Conservation (phyloP, 1,140 invertebrate genomes). For the Scaptomyza pallida region DNA sequence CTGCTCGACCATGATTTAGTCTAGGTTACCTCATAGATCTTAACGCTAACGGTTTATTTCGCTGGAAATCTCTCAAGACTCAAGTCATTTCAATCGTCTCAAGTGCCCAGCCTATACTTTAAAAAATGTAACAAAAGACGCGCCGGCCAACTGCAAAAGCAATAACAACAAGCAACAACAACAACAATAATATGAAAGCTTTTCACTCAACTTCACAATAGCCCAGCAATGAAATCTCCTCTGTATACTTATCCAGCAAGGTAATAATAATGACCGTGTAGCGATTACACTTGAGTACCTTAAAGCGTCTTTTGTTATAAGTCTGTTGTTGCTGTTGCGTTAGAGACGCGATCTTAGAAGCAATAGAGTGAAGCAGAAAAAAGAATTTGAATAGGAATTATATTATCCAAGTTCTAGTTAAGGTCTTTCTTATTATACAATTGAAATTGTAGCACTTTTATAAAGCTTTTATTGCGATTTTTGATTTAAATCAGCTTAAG, state of each 20-base stretch:
- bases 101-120: slow-evolving; percentile 64
- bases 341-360: slow-evolving; percentile 9
- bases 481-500: not conserved
- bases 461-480: too few species aligned
- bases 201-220: slow-evolving; percentile 52
- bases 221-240: slow-evolving; percentile 22
- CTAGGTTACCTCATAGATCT: slow-evolving; percentile 49
- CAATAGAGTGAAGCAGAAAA: not conserved
- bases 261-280: slow-evolving; percentile 80
- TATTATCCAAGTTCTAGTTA: not conserved
- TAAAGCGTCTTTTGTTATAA: slow-evolving; percentile 42
- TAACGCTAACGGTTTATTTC: slow-evolving; percentile 64
- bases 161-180: slow-evolving; percentile 48
- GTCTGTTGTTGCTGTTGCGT: slow-evolving; percentile 54
- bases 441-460: not conserved
- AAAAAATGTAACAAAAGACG: slow-evolving; percentile 79
- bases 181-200: slow-evolving; percentile 71
- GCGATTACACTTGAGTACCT: slow-evolving; percentile 76
- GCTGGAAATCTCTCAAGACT: slow-evolving; percentile 30
- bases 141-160: slow-evolving; percentile 35
- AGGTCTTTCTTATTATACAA: slow-evolving; percentile 1
- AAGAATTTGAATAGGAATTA: slow-evolving; percentile 17
- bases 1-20: slow-evolving; percentile 30
- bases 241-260: slow-evolving; percentile 71
- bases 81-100: slow-evolving; percentile 54